A percentile compares a stretch with the other conserved stretches of the same genome.
phyloP scores from a whole-genome alignment of 2,888 invertebrate genomes.

The Celastrina argiolus region DNA sequence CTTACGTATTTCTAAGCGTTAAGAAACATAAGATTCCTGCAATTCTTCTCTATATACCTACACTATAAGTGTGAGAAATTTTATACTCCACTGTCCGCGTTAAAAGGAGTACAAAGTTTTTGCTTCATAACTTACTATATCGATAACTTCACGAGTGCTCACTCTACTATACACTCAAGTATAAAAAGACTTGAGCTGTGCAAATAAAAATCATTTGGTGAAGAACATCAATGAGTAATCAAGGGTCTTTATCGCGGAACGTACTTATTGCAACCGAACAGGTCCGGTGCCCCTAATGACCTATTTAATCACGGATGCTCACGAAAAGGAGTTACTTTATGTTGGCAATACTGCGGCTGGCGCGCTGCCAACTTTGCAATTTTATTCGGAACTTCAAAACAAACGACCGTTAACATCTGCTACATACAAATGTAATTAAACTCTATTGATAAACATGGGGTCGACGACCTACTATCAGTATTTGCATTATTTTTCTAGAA shows the following conservation, averaged over 20 bases:
- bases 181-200: neutral
- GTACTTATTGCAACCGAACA: neutral
- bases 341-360: constrained; percentile 39
- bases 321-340: constrained; percentile 14
- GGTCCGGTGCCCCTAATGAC: constrained; percentile 17
- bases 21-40: too few relatives aligned
- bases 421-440: constrained; percentile 27
- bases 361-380: constrained; percentile 50
- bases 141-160: too few relatives aligned
- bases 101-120: too few relatives aligned
- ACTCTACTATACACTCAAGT: too few relatives aligned
- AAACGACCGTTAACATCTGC: constrained; percentile 53
- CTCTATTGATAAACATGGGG: constrained; percentile 16
- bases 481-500: neutral
- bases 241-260: neutral
- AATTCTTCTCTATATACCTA: too few relatives aligned
- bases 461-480: constrained; percentile 2
- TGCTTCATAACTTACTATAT: too few relatives aligned
- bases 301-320: constrained; percentile 20
- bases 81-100: too few relatives aligned
- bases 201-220: neutral
- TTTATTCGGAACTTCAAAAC: constrained; percentile 50
- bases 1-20: too few relatives aligned
- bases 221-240: constrained; percentile 4
- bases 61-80: too few relatives aligned